Evolutionary conservation across 2,797 vertebrate genomes (phyloP).

Genomic region (Sylvia borin): DNA sequence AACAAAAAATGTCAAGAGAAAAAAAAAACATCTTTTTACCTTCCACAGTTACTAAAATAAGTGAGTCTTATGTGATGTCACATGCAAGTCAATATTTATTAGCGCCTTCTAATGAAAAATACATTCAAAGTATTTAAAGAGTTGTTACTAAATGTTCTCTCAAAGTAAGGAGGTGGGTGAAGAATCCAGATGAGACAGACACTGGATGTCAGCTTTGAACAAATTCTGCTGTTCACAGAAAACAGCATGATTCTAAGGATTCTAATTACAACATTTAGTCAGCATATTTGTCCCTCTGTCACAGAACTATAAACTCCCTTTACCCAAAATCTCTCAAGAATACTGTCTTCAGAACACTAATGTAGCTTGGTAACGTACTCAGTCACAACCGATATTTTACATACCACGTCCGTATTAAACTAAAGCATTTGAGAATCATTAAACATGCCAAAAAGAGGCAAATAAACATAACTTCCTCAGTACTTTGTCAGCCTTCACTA

Average conservation of each 20-base stretch:
- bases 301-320: not conserved
- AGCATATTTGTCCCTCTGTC: not conserved
- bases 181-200: not conserved
- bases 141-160: not conserved
- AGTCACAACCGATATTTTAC: not conserved
- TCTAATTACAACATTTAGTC: not conserved
- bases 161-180: not conserved
- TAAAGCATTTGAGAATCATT: not conserved
- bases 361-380: not conserved
- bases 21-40: not conserved
- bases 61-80: not conserved
- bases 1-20: not conserved
- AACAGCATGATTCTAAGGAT: not conserved
- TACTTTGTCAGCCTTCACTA: not conserved
- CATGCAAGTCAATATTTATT: not conserved
- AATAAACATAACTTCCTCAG: not conserved
- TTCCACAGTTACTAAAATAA: not conserved
- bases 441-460: not conserved
- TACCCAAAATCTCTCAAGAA: not conserved
- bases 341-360: not conserved
- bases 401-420: not conserved
- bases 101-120: not conserved
- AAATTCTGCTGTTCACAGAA: not conserved
- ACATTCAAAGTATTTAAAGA: not conserved
- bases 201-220: not conserved